Percentiles rank a stretch among this genome's conserved stretches.
These are phyloP conservation scores for Cyanistes caeruleus DNA, from an alignment of 2,113 vertebrate genomes.

Conservation along the genomic window DNA sequence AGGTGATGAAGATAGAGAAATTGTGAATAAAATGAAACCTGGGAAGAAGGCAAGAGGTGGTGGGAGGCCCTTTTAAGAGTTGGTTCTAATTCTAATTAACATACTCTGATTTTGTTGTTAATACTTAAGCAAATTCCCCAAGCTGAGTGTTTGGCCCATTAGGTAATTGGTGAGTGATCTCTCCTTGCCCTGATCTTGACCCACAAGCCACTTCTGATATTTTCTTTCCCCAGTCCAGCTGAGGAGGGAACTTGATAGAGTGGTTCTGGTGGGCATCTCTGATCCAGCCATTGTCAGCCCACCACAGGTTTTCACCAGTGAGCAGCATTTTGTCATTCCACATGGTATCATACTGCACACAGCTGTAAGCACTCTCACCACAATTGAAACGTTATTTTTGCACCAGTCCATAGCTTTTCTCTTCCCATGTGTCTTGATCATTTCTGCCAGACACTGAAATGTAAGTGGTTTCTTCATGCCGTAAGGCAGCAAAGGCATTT, in stretches of 20 bases:
- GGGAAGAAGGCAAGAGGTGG: not conserved
- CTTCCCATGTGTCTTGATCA: not conserved
- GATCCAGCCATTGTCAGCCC: fast-evolving
- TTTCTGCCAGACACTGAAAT: not conserved
- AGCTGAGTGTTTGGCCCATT: not conserved
- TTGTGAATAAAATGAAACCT: not conserved
- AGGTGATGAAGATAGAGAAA: not conserved
- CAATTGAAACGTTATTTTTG: not conserved
- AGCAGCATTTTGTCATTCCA: not conserved
- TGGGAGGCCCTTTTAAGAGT: not conserved
- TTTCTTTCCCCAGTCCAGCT: not conserved
- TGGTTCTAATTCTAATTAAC: not conserved
- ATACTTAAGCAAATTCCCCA: not conserved
- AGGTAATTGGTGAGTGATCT: not conserved
- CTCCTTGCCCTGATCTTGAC: not conserved
- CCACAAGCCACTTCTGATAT: not conserved
- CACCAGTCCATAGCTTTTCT: not conserved
- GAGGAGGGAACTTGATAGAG: not conserved
- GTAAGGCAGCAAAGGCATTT: not conserved
- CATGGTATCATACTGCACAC: fast-evolving
- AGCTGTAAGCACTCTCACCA: not conserved
- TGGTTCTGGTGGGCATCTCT: not conserved
- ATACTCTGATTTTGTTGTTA: not conserved
- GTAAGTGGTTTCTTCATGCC: not conserved
- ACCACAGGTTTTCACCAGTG: not conserved